Evolutionary conservation across 2,113 vertebrate genomes (phyloP).

Genomic region (Microcebus griseorufus): DNA sequence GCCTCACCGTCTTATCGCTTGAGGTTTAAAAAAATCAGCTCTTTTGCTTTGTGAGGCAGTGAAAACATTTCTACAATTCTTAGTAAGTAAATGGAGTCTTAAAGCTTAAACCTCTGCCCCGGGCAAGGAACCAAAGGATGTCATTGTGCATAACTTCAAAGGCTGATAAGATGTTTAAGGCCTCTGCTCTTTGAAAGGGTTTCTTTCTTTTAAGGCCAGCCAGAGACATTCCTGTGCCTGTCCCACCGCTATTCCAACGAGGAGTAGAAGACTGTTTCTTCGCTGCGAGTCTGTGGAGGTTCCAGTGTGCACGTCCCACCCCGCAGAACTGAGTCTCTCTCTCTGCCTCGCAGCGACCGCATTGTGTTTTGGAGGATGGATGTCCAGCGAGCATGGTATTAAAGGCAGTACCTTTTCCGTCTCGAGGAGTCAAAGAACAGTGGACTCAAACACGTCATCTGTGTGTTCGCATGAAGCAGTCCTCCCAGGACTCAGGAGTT

Average conservation of each 20-base stretch:
- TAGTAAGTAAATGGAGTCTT: constrained; percentile 67
- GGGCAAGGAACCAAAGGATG: constrained; percentile 72
- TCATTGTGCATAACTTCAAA: constrained; percentile 76
- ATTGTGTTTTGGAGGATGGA: background rate
- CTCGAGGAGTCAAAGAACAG: background rate
- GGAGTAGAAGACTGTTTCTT: background rate
- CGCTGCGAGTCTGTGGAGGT: rapidly evolving
- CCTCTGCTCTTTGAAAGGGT: constrained; percentile 60
- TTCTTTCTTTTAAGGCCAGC: constrained; percentile 70
- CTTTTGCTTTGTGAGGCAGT: constrained; percentile 9
- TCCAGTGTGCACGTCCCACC: background rate
- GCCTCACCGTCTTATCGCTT: background rate
- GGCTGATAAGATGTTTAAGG: constrained; percentile 63
- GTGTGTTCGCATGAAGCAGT: background rate
- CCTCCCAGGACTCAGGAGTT: background rate
- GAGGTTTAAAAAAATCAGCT: background rate
- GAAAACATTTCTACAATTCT: constrained; percentile 48
- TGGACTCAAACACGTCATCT: rapidly evolving
- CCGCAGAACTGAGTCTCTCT: background rate
- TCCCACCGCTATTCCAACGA: background rate
- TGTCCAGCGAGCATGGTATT: background rate
- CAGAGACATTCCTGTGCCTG: background rate
- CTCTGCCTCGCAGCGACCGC: background rate
- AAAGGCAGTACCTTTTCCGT: background rate
- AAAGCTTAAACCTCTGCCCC: constrained; percentile 66